Evolutionary conservation across 92 coral and sea anemone species (phyloP), one percentile per base, ranked within the genome.

Genomic region (Blastomussa wellsi): DNA sequence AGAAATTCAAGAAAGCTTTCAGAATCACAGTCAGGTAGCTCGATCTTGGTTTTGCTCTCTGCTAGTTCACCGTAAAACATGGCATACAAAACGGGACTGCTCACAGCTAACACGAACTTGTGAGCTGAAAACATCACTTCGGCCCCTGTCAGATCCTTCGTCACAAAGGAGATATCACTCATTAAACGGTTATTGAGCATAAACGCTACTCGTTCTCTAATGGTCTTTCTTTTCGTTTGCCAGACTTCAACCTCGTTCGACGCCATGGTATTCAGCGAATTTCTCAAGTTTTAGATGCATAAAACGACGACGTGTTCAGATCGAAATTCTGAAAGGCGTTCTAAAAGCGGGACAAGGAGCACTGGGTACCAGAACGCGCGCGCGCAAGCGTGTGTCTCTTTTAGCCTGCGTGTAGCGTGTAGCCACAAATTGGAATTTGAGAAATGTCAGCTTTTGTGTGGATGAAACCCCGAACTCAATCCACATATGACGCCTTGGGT

Each of bases 81-180:
- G 26, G 93, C 93, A 44, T 72, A 87, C 32, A 92, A 87, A 1
- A 92, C 95, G 9, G 95, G 95, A 79, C 95, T 92, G 83, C 90
- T 83, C 1, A 90, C 87, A 16, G 95, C 92, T 7, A 92, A 57
- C 37, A 92, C 87, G 72, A 90, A 92, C 85, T 92, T 89, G 36
- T 86, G 90, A 29, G 91, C 95, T 52, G 92, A 87, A 42, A 89
- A 69, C 28, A 44, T 53, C 15, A 51, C 90, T 15, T 76, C 91
- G 26, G 51, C 78, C 13, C 76, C 82, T 16, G 73, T 19, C 8
- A 33, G 51, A 71, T 88, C 80, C 36, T 64, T 65, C 7, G 73
- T 90, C 57, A 87, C 86, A 68, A 92, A 92, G 28, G 83, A 49
- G 7, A 92, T 74, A 76, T 92, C 93, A 81, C 95, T 89, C 81